Percentiles rank a stretch among this genome's conserved stretches.
phyloP scores from a whole-genome alignment of 2,113 vertebrate genomes.

The Aramus guarauna region DNA sequence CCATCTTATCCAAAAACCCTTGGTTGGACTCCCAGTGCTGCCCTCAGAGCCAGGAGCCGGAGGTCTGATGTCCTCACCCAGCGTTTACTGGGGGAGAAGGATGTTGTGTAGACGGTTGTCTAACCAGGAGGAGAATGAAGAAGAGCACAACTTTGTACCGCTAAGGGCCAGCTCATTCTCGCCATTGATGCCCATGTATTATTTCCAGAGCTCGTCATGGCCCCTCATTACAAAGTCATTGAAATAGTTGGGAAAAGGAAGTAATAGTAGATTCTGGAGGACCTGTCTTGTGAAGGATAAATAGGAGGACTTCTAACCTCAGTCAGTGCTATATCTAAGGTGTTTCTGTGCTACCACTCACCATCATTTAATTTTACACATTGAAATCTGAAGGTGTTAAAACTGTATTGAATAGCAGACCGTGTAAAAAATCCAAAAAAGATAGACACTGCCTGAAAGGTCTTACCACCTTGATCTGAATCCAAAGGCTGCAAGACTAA shows the following conservation, averaged over 20 bases:
- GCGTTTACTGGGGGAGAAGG: rapidly evolving
- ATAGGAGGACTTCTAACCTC: background rate
- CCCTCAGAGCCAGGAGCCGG: background rate
- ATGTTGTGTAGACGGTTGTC: background rate
- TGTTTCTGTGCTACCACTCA: background rate
- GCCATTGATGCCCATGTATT: background rate
- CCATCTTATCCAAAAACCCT: background rate
- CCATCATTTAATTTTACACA: background rate
- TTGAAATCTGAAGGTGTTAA: background rate
- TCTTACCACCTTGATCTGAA: background rate
- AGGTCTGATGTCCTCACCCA: rapidly evolving
- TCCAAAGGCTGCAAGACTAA: background rate
- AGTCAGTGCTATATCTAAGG: rapidly evolving
- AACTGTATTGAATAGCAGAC: background rate
- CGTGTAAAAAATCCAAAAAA: background rate
- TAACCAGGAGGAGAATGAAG: background rate
- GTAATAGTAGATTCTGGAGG: rapidly evolving
- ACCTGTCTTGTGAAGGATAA: background rate
- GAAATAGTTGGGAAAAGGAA: background rate
- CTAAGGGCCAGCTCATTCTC: background rate
- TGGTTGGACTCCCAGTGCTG: background rate
- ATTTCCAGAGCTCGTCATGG: background rate
- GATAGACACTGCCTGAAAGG: background rate
- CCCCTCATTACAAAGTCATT: background rate
- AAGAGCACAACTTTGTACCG: background rate